Evolutionary conservation across 2,113 vertebrate species (phyloP), one percentile per base, ranked within the genome.

Genomic region (Phalacrocorax carbo): DNA sequence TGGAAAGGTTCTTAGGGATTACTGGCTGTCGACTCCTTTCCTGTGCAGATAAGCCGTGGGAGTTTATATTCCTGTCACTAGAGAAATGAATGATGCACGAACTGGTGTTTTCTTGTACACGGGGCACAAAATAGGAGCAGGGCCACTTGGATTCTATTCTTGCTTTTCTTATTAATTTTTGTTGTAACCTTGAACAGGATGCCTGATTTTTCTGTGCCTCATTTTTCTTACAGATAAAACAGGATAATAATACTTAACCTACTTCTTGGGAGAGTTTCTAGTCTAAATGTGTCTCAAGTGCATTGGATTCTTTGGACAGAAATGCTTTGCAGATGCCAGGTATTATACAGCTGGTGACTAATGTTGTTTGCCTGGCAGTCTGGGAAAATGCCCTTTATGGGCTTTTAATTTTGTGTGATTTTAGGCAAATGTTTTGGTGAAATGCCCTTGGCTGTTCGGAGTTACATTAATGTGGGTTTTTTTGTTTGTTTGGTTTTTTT

Each of bases 231-330:
- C 0, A 2, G 75, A n/a, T 95, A 68, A 91, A 97, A 88, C 60
- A 49, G 38, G 78, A 87, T 93, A 72, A 87, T 96, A 88, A 62
- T 71, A 66, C 62, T 93, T 97, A 91, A 89, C 93, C 96, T 95
- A 89, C 66, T 97, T 97, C 75, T 79, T 60, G 27, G 49, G 92
- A 77, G 86, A 82, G 75, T 86, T 96, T 91, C 71, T 82, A 20
- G 42, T 90, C 89, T 91, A 90, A 93, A 90, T 96, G 86, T 91
- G 91, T 95, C 94, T 85, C 89, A 70, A 82, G 68, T 95, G 94
- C 70, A 65, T 87, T 88, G 91, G 70, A 62, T 73, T 94, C 84
- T 91, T 94, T 94, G 94, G 93, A 64, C 69, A 89, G 93, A 66
- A 91, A 54, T 76, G 61, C 52, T 62, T 46, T 44, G 44, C 54